Conservation (phyloP, 2,797 vertebrate genomes). For the Scyliorhinus canicula region DNA sequence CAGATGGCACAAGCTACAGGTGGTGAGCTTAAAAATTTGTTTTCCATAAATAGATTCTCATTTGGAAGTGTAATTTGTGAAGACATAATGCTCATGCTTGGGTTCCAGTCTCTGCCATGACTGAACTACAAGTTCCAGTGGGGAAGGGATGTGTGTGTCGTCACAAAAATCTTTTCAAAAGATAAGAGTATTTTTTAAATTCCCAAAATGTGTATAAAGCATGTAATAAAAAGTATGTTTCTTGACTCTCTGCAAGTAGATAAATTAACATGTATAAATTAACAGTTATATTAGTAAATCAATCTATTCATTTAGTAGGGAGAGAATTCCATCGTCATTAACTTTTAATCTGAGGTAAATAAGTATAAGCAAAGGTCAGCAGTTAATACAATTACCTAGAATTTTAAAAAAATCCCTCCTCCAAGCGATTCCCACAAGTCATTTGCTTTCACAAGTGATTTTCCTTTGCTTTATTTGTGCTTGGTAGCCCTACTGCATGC, state of each 20-base stretch:
- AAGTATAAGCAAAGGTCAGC: neutral
- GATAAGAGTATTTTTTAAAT: neutral
- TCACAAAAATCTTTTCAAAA: neutral
- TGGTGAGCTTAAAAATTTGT: neutral
- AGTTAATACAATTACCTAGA: neutral
- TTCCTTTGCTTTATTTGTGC: neutral
- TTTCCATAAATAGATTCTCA: neutral
- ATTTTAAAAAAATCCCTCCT: neutral
- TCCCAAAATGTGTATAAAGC: neutral
- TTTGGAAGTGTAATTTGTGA: neutral
- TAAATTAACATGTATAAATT: neutral
- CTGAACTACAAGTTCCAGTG: neutral
- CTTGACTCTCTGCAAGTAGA: neutral
- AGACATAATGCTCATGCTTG: neutral
- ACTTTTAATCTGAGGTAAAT: neutral
- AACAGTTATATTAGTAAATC: neutral
- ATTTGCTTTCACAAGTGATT: neutral
- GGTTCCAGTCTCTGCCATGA: neutral
- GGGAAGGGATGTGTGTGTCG: neutral
- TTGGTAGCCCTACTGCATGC: neutral
- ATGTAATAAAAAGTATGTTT: neutral
- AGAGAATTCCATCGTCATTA: neutral
- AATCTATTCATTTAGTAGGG: neutral
- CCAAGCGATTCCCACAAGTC: neutral
- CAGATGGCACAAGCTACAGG: neutral